Conservation (phyloP, 1,140 invertebrate genomes). For the Drosophila nigromelanica region DNA sequence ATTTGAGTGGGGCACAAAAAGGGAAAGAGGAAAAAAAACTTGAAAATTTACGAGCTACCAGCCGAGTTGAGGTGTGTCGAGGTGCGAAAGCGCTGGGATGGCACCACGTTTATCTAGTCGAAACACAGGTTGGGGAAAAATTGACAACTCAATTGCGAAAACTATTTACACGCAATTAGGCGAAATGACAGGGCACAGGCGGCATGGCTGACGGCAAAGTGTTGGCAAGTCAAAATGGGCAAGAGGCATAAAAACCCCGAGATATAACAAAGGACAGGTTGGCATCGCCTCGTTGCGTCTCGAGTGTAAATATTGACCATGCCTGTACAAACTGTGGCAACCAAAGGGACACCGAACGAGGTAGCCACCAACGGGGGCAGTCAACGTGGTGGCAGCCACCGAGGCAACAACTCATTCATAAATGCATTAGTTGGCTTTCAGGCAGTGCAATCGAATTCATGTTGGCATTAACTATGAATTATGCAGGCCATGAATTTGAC, state of each 20-base stretch:
- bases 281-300: conserved; percentile 4
- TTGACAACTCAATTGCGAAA: conserved; percentile 56
- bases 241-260: conserved; percentile 30
- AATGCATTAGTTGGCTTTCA: conserved; percentile 52
- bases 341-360: neutral
- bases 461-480: conserved; percentile 55
- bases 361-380: neutral
- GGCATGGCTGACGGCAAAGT: conserved; percentile 26
- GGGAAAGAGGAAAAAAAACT: neutral
- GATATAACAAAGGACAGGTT: conserved; percentile 33
- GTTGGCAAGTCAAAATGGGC: conserved; percentile 40
- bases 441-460: conserved; percentile 50
- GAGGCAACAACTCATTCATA: conserved; percentile 41
- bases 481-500: conserved; percentile 52
- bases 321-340: conserved; percentile 1
- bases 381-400: neutral
- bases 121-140: conserved; percentile 27
- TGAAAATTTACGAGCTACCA: conserved; percentile 20
- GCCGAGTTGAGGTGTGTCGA: neutral
- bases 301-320: conserved; percentile 48
- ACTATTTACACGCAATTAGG: conserved; percentile 57
- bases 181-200: conserved; percentile 37
- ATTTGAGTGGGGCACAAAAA: conserved; percentile 34
- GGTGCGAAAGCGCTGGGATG: conserved; percentile 5
- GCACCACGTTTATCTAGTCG: conserved; percentile 16